Conservation (phyloP, 2,113 vertebrate species). For the Tragulus kanchil region DNA sequence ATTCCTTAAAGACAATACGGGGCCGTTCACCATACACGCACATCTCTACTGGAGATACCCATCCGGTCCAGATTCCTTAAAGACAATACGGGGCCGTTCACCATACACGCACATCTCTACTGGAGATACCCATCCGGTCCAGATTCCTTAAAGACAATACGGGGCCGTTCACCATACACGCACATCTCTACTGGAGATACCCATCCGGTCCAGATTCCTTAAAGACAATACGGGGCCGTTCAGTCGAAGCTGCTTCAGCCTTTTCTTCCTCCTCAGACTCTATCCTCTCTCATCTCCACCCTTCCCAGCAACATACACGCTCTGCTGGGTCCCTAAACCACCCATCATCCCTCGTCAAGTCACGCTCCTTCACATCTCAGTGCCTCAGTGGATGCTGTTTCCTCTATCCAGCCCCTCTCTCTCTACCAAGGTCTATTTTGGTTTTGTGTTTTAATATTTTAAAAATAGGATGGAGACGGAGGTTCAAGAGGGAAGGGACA, state of each 20-base stretch:
- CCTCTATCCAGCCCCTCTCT: background rate
- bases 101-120: too few relatives aligned
- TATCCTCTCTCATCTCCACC: background rate
- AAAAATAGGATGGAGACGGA: too few relatives aligned
- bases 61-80: too few relatives aligned
- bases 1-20: too few relatives aligned
- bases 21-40: too few relatives aligned
- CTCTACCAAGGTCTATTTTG: background rate
- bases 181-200: background rate
- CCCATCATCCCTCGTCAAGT: too few relatives aligned
- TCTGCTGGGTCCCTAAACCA: background rate
- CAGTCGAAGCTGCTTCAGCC: background rate
- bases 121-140: background rate
- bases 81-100: too few relatives aligned
- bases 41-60: too few relatives aligned
- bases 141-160: background rate
- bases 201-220: background rate
- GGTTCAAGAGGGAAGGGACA: too few relatives aligned
- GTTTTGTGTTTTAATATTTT: background rate
- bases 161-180: background rate
- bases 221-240: background rate
- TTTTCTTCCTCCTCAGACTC: background rate
- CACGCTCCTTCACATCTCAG: background rate
- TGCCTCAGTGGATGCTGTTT: background rate
- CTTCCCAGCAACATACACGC: background rate